phyloP scores from a whole-genome alignment of 1,140 invertebrate genomes.

The Bombus waltoni region DNA sequence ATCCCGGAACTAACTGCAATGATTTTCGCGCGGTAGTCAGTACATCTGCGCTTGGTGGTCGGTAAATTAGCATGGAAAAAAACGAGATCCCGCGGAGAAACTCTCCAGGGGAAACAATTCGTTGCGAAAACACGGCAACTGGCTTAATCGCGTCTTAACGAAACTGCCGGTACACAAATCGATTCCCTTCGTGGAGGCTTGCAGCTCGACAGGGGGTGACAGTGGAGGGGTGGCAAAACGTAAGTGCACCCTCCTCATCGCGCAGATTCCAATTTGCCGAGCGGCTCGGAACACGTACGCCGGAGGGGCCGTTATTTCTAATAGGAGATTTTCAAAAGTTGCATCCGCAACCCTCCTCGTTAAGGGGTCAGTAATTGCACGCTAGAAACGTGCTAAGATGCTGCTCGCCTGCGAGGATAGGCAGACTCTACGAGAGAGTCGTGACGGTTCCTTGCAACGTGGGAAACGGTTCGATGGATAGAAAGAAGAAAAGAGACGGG shows the following conservation, averaged over 20 bases:
- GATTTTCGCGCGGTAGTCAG: too few relatives aligned
- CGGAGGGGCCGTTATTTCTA: conserved; percentile 78
- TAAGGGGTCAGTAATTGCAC: conserved; percentile 75
- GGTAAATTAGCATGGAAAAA: conserved; percentile 11
- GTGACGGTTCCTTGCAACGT: conserved; percentile 56
- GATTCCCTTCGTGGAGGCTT: conserved; percentile 47
- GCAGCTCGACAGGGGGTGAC: neutral
- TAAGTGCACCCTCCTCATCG: conserved; percentile 38
- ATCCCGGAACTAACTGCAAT: too few relatives aligned
- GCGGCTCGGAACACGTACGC: conserved; percentile 70
- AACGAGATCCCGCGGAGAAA: neutral
- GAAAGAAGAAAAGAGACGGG: conserved; percentile 21
- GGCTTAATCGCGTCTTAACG: conserved; percentile 37
- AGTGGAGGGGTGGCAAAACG: too few relatives aligned
- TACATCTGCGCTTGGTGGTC: neutral
- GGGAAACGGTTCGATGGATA: conserved; percentile 31
- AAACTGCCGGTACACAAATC: conserved; percentile 47
- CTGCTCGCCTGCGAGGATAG: conserved; percentile 39
- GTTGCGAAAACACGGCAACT: neutral
- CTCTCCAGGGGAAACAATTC: neutral
- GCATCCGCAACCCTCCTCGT: conserved; percentile 72
- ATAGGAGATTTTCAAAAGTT: conserved; percentile 81
- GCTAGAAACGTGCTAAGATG: conserved; percentile 75
- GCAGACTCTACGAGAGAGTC: conserved; percentile 27
- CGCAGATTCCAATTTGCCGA: conserved; percentile 71